phyloP scores from a whole-genome alignment of 2,797 vertebrate species.

The Clarias platycephalus region DNA sequence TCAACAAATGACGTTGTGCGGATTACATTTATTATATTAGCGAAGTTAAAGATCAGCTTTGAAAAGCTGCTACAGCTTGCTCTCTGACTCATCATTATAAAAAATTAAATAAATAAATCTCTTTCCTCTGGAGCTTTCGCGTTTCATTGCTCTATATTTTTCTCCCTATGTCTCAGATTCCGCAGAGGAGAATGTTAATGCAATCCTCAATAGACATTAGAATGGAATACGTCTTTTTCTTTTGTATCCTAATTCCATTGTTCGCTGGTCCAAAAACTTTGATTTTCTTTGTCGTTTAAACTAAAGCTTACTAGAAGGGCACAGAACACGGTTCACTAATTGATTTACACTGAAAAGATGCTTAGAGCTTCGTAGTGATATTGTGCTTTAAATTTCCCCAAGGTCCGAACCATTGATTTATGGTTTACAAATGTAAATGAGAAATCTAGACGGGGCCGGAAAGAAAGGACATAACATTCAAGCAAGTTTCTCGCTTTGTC shows the following conservation, averaged over 20 bases:
- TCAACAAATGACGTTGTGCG: conserved; percentile 4
- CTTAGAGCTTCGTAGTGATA: not conserved
- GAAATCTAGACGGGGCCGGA: not conserved
- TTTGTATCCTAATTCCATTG: conserved; percentile 17
- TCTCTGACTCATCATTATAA: not conserved
- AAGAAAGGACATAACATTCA: not conserved
- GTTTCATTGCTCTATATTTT: not conserved
- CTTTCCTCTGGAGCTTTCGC: not conserved
- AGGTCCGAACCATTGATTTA: conserved; percentile 16
- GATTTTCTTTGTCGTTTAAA: conserved; percentile 9
- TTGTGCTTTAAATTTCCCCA: conserved; percentile 8
- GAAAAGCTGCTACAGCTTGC: not conserved
- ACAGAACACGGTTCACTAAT: conserved; percentile 18
- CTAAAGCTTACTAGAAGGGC: not conserved
- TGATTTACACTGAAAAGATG: conserved; percentile 30
- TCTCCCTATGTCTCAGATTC: conserved; percentile 32
- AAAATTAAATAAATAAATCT: not conserved
- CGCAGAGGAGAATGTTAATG: conserved; percentile 23
- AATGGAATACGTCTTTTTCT: conserved; percentile 20
- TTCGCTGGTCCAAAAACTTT: conserved; percentile 37
- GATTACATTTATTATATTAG: conserved; percentile 1
- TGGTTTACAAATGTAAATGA: not conserved
- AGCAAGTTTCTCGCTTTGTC: not conserved
- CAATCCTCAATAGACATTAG: conserved; percentile 21
- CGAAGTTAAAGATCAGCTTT: not conserved